Evolutionary conservation across 2,888 invertebrate genomes (phyloP).

Genomic region (Uloborus plumipes): DNA sequence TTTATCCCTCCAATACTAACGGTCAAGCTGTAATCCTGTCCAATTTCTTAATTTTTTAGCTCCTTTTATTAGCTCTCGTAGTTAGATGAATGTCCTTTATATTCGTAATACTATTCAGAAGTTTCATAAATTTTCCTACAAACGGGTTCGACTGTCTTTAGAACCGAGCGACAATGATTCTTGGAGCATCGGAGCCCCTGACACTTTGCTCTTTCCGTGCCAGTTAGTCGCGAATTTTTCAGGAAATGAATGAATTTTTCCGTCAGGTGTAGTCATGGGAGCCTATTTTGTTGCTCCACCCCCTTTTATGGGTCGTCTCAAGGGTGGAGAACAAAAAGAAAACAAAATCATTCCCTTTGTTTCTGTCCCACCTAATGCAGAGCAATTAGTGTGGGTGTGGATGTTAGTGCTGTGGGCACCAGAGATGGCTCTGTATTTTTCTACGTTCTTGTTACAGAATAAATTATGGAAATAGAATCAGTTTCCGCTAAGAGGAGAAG

Average conservation of each 20-base stretch:
- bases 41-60: too few relatives aligned
- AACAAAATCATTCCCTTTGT: slow-evolving; percentile 52
- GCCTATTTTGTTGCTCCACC: slow-evolving; percentile 33
- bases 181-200: too few relatives aligned
- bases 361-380: slow-evolving; percentile 49
- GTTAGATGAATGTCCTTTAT: too few relatives aligned
- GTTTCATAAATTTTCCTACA: too few relatives aligned
- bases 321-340: slow-evolving; percentile 59
- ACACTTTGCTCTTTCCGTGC: neutral
- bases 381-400: slow-evolving; percentile 62
- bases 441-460: slow-evolving; percentile 27
- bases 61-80: too few relatives aligned
- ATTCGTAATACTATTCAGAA: too few relatives aligned
- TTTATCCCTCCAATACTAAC: too few relatives aligned
- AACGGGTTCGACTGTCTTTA: too few relatives aligned
- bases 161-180: too few relatives aligned
- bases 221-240: slow-evolving; percentile 4
- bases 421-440: slow-evolving; percentile 23
- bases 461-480: slow-evolving; percentile 53
- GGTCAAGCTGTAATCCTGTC: too few relatives aligned
- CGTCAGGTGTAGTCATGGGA: slow-evolving; percentile 25
- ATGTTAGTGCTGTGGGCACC: slow-evolving; percentile 25
- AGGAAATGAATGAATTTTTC: slow-evolving; percentile 28
- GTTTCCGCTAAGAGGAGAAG: slow-evolving; percentile 12
- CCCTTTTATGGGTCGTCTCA: slow-evolving; percentile 47